Conservation (phyloP, 2,113 vertebrate species). For the Elaphurus davidianus region DNA sequence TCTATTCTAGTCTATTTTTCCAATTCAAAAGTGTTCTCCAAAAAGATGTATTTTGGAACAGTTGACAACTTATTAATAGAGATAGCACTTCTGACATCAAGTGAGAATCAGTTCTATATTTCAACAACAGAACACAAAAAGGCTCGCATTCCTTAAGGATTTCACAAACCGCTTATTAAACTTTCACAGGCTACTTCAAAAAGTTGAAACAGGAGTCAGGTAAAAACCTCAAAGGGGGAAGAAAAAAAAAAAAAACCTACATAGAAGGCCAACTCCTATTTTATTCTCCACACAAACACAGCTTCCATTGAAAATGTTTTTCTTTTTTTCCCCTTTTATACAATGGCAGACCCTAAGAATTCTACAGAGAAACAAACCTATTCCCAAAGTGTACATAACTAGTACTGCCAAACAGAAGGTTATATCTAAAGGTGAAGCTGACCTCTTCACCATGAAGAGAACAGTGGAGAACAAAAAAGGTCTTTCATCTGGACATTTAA, state of each 20-base stretch:
- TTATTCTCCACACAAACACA: neutral
- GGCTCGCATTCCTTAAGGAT: conserved; percentile 47
- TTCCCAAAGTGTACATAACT: neutral
- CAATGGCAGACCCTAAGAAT: neutral
- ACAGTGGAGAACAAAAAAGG: neutral
- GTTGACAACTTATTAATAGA: conserved; percentile 72
- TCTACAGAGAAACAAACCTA: neutral
- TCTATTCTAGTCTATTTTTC: conserved; percentile 46
- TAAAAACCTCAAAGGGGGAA: neutral
- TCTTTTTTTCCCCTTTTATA: neutral
- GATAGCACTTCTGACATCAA: conserved; percentile 61
- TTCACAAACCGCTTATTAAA: conserved; percentile 57
- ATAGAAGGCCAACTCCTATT: neutral
- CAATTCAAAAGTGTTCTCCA: conserved; percentile 46
- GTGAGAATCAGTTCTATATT: conserved; percentile 65
- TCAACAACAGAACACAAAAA: conserved; percentile 36
- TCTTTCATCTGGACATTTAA: neutral
- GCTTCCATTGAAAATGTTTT: neutral
- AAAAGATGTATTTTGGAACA: conserved; percentile 52
- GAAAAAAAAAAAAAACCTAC: neutral
- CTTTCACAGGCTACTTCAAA: conserved; percentile 39
- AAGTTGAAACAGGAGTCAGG: conserved; percentile 6
- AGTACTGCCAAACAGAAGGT: neutral
- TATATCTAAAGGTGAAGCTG: neutral
- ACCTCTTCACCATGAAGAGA: neutral